These are phyloP conservation scores for Sogatella furcifera DNA, from an alignment of 1,140 invertebrate species.

Conservation along the genomic window DNA sequence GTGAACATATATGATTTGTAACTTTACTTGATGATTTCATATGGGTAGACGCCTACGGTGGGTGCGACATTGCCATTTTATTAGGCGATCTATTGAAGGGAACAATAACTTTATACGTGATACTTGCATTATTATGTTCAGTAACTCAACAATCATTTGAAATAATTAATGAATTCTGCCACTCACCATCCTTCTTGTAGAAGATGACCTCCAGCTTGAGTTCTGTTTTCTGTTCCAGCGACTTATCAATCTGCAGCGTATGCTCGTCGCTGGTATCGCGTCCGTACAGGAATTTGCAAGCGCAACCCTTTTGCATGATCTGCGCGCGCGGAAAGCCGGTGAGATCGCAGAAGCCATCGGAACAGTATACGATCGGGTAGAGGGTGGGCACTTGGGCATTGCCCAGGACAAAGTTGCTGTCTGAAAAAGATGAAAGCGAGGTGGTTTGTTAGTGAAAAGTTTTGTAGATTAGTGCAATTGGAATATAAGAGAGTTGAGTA, in stretches of 20 bases:
- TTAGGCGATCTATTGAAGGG: too few relatives aligned
- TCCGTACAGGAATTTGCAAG: constrained; percentile 92
- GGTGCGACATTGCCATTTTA: too few relatives aligned
- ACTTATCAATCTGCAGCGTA: constrained; percentile 77
- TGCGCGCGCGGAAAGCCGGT: constrained; percentile 87
- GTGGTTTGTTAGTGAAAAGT: too few relatives aligned
- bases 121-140: too few relatives aligned
- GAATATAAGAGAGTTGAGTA: too few relatives aligned
- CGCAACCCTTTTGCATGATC: constrained; percentile 94
- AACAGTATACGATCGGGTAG: constrained; percentile 95
- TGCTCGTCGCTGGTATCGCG: constrained; percentile 81
- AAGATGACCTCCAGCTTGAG: constrained; percentile 88
- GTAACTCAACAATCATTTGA: too few relatives aligned
- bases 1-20: too few relatives aligned
- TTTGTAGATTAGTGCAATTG: too few relatives aligned
- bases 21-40: too few relatives aligned
- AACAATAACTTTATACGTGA: too few relatives aligned
- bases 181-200: constrained; percentile 88
- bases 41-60: too few relatives aligned
- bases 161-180: not conserved
- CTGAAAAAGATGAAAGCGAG: constrained; percentile 45
- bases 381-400: constrained; percentile 83
- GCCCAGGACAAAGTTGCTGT: constrained; percentile 95
- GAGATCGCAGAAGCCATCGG: constrained; percentile 94
- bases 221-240: constrained; percentile 80